A percentile compares a stretch with the other conserved stretches of the same genome.
Conservation (phyloP, 1,140 invertebrate species). For the Lepidurus apus region DNA sequence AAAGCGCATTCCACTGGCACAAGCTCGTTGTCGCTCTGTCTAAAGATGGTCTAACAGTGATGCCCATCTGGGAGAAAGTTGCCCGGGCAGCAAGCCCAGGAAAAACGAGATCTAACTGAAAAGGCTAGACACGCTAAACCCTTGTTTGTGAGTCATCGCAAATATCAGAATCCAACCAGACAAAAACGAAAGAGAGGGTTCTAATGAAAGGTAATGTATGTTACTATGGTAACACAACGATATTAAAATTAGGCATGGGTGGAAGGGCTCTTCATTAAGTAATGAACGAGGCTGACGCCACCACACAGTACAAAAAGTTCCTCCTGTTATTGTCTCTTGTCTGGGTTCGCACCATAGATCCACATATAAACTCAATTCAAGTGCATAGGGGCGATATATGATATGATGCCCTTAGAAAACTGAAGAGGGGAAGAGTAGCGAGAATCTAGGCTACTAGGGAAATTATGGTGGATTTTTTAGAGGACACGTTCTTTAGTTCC, state of each 20-base stretch:
- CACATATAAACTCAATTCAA: neutral
- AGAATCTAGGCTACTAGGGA: neutral
- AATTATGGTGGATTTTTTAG: neutral
- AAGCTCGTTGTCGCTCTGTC: neutral
- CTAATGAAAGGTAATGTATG: neutral
- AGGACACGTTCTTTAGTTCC: neutral
- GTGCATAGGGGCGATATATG: neutral
- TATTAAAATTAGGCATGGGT: neutral
- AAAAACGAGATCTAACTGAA: neutral
- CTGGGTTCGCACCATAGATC: neutral
- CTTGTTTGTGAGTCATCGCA: neutral
- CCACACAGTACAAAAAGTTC: neutral
- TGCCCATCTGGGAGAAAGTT: constrained; percentile 1
- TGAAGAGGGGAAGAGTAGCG: neutral
- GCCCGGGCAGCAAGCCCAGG: neutral
- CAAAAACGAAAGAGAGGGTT: neutral
- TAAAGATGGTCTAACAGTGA: neutral
- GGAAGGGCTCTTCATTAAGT: neutral
- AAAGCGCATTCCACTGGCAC: constrained; percentile 7
- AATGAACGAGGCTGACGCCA: constrained; percentile 2
- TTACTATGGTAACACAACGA: neutral
- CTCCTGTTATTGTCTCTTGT: neutral
- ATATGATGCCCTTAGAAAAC: neutral
- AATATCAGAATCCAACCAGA: neutral
- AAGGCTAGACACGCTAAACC: neutral